A percentile compares a stretch with the other conserved stretches of the same genome.
These are phyloP conservation scores for Hydrolagus colliei DNA, from an alignment of 2,797 vertebrate genomes.

Conservation along the genomic window DNA sequence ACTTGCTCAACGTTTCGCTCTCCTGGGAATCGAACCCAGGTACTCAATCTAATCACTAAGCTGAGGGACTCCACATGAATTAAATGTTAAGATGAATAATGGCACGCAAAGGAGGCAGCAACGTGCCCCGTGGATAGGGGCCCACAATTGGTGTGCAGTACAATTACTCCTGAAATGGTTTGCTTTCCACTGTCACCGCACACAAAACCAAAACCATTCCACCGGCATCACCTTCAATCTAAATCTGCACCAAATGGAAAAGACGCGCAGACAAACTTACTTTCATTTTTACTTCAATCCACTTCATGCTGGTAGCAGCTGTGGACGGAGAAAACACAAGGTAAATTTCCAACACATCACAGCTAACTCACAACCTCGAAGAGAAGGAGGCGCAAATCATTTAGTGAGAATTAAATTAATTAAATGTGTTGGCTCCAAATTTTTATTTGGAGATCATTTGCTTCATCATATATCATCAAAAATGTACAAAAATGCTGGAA, in stretches of 20 bases:
- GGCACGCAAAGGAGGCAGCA: too few species aligned
- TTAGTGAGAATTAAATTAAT: neutral
- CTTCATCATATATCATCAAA: too few species aligned
- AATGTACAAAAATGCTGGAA: too few species aligned
- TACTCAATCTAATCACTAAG: too few species aligned
- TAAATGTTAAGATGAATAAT: too few species aligned
- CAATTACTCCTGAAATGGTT: too few species aligned
- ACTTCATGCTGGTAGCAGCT: slow-evolving; percentile 99
- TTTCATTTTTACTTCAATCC: slow-evolving; percentile 99
- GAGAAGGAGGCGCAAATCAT: slow-evolving; percentile 29
- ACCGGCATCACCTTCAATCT: slow-evolving; percentile 44
- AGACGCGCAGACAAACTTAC: slow-evolving; percentile 52
- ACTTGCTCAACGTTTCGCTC: too few species aligned
- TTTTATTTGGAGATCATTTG: neutral
- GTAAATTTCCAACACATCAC: neutral
- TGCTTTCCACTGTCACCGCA: neutral
- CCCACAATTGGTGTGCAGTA: neutral
- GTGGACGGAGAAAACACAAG: slow-evolving; percentile 43
- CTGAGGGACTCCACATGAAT: too few species aligned
- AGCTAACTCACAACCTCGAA: neutral
- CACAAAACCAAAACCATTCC: neutral
- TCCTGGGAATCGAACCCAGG: too few species aligned
- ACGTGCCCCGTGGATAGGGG: too few species aligned
- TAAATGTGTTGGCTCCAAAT: neutral
- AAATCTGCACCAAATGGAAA: neutral